phyloP scores from a whole-genome alignment of 2,113 vertebrate genomes.

The Atlantisia rogersi region DNA sequence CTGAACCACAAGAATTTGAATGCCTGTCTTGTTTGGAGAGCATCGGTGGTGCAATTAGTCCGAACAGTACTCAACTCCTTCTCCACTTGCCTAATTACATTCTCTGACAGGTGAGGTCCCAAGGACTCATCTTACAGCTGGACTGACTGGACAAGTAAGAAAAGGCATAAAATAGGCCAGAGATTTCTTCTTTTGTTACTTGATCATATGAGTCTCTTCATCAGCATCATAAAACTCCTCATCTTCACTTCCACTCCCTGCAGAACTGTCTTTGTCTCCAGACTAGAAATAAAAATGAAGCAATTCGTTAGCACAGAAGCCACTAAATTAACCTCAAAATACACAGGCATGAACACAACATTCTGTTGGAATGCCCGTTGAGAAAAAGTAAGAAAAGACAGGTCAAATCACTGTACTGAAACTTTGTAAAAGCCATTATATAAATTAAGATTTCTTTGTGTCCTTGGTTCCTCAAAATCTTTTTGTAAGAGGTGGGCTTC shows the following conservation, averaged over 20 bases:
- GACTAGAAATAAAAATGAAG: constrained; percentile 51
- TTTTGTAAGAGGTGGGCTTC: neutral
- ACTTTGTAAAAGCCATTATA: neutral
- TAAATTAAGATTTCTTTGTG: neutral
- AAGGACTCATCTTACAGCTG: neutral
- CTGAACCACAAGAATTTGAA: neutral
- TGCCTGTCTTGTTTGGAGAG: neutral
- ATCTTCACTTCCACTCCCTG: constrained; percentile 73
- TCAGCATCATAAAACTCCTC: constrained; percentile 79
- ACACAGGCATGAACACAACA: neutral
- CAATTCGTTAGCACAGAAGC: neutral
- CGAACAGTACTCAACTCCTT: neutral
- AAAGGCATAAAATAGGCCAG: neutral
- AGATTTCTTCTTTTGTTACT: constrained; percentile 52
- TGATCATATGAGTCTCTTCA: constrained; percentile 82
- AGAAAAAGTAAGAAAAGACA: neutral
- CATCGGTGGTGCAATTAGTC: neutral
- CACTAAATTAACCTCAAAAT: neutral
- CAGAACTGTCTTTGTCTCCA: constrained; percentile 54
- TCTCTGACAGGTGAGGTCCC: neutral
- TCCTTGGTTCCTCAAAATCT: neutral
- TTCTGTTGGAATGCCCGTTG: neutral
- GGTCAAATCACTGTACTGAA: neutral
- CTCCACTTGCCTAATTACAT: neutral
- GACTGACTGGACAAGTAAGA: neutral